Conservation (phyloP, 2,797 vertebrate species). For the Tenualosa thibaudeaui region DNA sequence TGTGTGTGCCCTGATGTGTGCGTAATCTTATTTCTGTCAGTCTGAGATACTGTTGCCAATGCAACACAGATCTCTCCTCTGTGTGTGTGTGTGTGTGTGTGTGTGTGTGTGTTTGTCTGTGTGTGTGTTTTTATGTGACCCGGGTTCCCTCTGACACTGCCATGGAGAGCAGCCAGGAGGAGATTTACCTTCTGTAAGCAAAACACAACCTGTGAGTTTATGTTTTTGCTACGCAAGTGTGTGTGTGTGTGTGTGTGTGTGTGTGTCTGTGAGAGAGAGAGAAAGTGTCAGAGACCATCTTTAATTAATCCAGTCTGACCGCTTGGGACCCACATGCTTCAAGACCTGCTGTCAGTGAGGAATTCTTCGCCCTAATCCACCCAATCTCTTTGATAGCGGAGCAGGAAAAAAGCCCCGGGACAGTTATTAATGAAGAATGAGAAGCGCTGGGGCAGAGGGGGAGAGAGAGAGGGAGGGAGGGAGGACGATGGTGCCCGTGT, state of each 20-base stretch:
- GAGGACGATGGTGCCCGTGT: not conserved
- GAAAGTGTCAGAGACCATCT: constrained; percentile 30
- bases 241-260: not conserved
- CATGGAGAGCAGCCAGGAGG: not conserved
- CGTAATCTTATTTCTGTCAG: too few species aligned
- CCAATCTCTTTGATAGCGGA: constrained; percentile 33
- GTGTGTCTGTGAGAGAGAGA: constrained; percentile 39
- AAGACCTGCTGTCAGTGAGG: constrained; percentile 36
- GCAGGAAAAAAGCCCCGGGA: constrained; percentile 33
- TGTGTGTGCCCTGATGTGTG: not conserved
- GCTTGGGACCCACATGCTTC: constrained; percentile 27
- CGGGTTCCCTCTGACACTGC: not conserved
- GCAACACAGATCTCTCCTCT: too few species aligned
- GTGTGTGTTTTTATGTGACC: not conserved
- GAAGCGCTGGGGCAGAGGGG: not conserved
- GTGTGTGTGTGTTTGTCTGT: not conserved
- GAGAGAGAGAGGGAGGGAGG: too few species aligned
- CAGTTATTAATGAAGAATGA: constrained; percentile 27
- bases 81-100: not conserved
- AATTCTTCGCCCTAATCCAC: constrained; percentile 35
- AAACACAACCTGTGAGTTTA: not conserved
- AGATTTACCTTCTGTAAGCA: not conserved
- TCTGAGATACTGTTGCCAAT: not conserved
- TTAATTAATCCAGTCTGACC: constrained; percentile 39
- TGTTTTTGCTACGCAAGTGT: not conserved